Base-by-base conservation (phyloP, 2,888 invertebrate species). In the Beris morrisii region DNA sequence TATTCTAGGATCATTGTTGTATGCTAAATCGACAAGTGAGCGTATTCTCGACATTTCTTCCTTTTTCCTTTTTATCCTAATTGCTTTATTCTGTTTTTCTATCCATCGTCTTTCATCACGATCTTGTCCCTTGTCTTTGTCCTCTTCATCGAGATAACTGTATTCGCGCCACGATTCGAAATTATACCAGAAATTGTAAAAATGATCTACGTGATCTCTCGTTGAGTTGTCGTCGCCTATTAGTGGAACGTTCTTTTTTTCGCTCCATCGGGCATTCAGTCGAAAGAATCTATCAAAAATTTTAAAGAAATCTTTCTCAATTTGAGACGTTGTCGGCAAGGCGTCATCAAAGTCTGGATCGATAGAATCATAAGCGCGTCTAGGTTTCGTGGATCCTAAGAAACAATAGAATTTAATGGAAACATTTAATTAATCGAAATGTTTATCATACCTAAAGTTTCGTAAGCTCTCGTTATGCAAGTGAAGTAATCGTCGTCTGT, bases 111-210 rank as follows among this genome's bases (percentile, higher is more conserved):
- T 84, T 82, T 97, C 97, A 74, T 97, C 97, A 2, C 98, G 88
- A 80, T 93, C 97, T 78, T 96, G 94, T 1, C 97, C 98, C 75
- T 93, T 94, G 77, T 98, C 97, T 78, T 98, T 98, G 76, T 98
- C 98, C 78, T 99, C 98, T 81, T 98, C 97, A 78, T 99, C 99
- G 72, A 97, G 83, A 79, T 99, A 99, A 2, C 98, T 98, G 82
- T 92, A 99, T 79, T 99, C 99, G 69, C 99, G 86, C 99, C 99
- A 99, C 0, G 98, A 97, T 72, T 97, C 95, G 82, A 98, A 99
- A 75, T 95, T 91, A 79, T 93, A 97, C 99, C 99, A 99, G 80
- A 97, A 99, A 13, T 91, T 89, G 79, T 99, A 99, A 82, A 99
- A 99, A 55, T 84, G 82, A 76, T 98, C 95, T 0, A 99, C 97